These are phyloP conservation scores for Harpalus rubripes DNA, from an alignment of 2,888 invertebrate species.

Conservation along the genomic window DNA sequence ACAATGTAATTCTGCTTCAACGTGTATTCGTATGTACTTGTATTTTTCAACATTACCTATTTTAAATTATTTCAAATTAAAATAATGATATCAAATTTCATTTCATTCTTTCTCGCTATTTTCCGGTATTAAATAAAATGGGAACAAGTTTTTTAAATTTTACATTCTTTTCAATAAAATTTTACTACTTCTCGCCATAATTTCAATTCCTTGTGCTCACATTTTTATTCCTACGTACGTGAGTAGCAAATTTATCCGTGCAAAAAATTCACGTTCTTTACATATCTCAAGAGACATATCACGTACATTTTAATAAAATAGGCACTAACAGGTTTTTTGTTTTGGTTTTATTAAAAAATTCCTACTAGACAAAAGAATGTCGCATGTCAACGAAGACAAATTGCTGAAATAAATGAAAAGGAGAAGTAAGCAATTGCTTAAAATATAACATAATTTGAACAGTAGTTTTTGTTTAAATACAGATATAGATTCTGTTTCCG, in stretches of 20 bases:
- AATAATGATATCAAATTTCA: no score
- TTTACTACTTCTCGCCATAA: not conserved
- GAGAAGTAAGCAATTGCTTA: no score
- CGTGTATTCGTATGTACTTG: no score
- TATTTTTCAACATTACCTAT: no score
- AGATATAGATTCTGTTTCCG: no score
- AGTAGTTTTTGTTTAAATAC: no score
- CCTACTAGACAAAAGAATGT: slow-evolving; percentile 27
- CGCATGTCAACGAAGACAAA: slow-evolving; percentile 8
- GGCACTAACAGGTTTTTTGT: slow-evolving; percentile 14
- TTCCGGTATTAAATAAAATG: no score
- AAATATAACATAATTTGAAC: no score
- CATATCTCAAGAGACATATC: slow-evolving; percentile 19
- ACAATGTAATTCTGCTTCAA: no score
- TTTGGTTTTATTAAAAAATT: slow-evolving; percentile 47
- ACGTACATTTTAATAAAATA: slow-evolving; percentile 30
- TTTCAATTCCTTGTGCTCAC: slow-evolving; percentile 1
- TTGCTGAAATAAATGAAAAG: slow-evolving; percentile 1
- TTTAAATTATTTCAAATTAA: no score
- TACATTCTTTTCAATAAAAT: not conserved
- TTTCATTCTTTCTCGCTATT: no score
- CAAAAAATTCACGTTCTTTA: slow-evolving; percentile 32
- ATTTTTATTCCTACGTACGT: not conserved
- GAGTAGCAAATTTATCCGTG: slow-evolving; percentile 4
- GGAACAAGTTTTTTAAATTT: not conserved